Base-by-base conservation (phyloP, 37 sponge, comb jelly and placozoan genomes). In the Beroe forskalii region DNA sequence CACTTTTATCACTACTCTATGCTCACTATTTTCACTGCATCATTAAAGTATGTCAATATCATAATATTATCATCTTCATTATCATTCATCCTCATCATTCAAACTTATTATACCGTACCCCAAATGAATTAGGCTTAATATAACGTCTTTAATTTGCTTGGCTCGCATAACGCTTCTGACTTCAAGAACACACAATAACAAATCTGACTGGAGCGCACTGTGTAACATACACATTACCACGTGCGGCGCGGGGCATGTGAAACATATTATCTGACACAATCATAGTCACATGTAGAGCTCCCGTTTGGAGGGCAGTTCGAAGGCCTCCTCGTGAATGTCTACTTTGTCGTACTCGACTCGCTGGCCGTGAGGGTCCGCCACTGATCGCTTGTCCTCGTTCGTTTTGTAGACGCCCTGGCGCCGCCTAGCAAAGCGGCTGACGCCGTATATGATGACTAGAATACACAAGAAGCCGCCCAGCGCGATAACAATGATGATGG, bases 371-470 rank as follows among this genome's bases (percentile, higher is more conserved):
- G 37, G 86, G 23, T 80, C 86, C 44, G 37, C 86, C 17, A 44
- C 55, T 23, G 30, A 8, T 22, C 86, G 43, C 30, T 80, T 80
- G 55, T 80, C 86, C 86, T 80, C 86, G 55, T 80, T 80, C 35
- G 86, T 80, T 48, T 80, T 80, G 40, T 80, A 80, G 30, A 80
- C 86, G 55, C 86, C 86, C 86, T 80, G 86, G 9, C 55, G 24
- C 30, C 86, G 86, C 55, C 86, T 17, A 6, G 86, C 86, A 43
- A 80, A 80, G 48, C 86, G 86, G 86, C 86, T 80, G 2, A 80
- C 86, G 19, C 86, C 86, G 86, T 80, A 80, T 25, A 44, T 38
- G 19, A 80, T 42, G 2, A 80, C 37, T 17, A 80, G 86, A 9
- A 80, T 80, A 25, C 44, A 43, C 8, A 80, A 22, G 86, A 80